Percentiles rank a stretch among this genome's conserved stretches.
Evolutionary conservation across 2,113 vertebrate species (phyloP).

Genomic region (Jacana jacana): DNA sequence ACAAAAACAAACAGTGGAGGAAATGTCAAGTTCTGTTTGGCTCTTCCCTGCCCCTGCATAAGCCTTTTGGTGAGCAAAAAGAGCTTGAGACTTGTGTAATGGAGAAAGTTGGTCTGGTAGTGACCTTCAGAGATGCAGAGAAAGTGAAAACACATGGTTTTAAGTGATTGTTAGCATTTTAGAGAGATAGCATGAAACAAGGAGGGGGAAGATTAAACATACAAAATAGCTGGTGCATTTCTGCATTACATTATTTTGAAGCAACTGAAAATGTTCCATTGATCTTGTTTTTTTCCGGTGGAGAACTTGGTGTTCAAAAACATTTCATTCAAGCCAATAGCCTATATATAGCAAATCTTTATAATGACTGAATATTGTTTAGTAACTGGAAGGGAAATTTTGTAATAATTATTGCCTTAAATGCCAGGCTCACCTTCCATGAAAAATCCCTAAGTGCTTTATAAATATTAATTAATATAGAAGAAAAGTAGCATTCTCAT

Average conservation of each 20-base stretch:
- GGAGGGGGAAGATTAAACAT: neutral
- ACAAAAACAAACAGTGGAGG: neutral
- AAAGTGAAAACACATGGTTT: slow-evolving; percentile 9
- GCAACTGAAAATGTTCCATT: neutral
- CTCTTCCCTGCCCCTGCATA: neutral
- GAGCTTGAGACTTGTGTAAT: neutral
- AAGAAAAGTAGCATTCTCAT: neutral
- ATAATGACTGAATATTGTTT: neutral
- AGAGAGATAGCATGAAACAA: neutral
- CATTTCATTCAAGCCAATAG: neutral
- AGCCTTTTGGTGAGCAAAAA: neutral
- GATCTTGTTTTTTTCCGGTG: neutral
- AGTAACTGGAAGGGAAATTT: neutral
- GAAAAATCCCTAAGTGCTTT: neutral
- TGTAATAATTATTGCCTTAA: neutral
- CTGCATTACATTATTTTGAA: neutral
- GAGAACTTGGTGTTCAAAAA: neutral
- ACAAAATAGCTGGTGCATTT: neutral
- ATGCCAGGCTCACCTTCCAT: neutral
- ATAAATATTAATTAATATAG: neutral
- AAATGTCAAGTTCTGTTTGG: neutral
- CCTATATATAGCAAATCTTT: neutral
- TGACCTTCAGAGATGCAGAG: neutral
- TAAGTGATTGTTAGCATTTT: slow-evolving; percentile 18
- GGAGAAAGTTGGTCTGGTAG: neutral